Percentiles rank a stretch among this genome's conserved stretches.
Evolutionary conservation across 1,140 invertebrate species (phyloP).

Genomic region (Panulirus ornatus): DNA sequence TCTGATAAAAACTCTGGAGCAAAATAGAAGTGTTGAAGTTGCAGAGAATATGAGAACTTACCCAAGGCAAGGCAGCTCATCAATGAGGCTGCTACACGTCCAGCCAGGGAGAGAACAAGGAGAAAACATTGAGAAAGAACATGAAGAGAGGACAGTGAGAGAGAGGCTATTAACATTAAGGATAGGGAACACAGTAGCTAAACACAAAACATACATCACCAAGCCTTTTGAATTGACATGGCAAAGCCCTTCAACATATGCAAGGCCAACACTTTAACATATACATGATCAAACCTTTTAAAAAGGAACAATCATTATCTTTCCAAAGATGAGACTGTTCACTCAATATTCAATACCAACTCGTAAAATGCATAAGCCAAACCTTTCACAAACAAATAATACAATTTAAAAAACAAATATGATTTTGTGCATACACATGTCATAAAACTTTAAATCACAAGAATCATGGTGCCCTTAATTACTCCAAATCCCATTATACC

Average conservation of each 20-base stretch:
- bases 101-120: constrained; percentile 62
- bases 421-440: too few relatives aligned
- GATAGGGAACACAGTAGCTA: constrained; percentile 42
- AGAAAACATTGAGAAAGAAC: constrained; percentile 62
- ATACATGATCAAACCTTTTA: constrained; percentile 10
- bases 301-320: neutral
- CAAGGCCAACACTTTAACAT: constrained; percentile 37
- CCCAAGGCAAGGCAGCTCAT: constrained; percentile 68
- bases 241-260: constrained; percentile 53
- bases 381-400: too few relatives aligned
- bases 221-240: constrained; percentile 53
- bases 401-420: too few relatives aligned
- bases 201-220: constrained; percentile 65
- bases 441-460: too few relatives aligned
- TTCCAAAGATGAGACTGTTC: neutral
- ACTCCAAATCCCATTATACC: neutral
- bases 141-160: constrained; percentile 28
- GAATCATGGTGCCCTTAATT: too few relatives aligned
- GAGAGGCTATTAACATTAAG: constrained; percentile 20
- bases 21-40: constrained; percentile 29
- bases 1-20: neutral
- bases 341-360: neutral
- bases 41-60: constrained; percentile 55
- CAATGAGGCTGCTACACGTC: constrained; percentile 68
- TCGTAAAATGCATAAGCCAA: neutral